Evolutionary conservation across 1,140 invertebrate species (phyloP).

Genomic region (Planococcus citri): DNA sequence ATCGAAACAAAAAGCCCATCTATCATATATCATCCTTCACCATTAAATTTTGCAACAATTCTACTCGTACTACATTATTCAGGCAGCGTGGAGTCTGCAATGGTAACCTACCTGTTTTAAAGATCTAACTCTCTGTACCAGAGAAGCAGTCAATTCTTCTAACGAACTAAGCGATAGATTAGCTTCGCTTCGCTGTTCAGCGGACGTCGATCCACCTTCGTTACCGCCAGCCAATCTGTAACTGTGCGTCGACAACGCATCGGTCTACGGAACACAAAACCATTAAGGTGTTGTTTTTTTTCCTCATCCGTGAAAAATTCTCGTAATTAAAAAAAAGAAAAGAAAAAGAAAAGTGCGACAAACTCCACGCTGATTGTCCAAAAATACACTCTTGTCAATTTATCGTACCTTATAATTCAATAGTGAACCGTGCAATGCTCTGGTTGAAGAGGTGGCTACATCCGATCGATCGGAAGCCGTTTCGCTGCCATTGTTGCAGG

Average conservation of each 20-base stretch:
- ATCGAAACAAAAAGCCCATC: no score
- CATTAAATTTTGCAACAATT: no score
- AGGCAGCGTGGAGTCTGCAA: not conserved
- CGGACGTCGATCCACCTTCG: slow-evolving; percentile 32
- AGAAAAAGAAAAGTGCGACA: no score
- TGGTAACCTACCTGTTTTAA: not conserved
- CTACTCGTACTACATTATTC: no score
- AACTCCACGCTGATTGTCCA: no score
- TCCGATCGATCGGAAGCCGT: slow-evolving; percentile 52
- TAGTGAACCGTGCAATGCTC: slow-evolving; percentile 63
- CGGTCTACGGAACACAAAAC: slow-evolving; percentile 30
- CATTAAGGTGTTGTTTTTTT: not conserved
- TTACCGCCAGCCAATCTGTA: slow-evolving; percentile 31
- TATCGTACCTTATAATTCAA: slow-evolving; percentile 48
- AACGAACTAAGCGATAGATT: slow-evolving; percentile 39
- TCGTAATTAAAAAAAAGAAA: no score
- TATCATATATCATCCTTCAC: no score
- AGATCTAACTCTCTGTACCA: slow-evolving; percentile 33
- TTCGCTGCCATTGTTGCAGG: slow-evolving; percentile 56
- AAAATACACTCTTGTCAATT: not conserved
- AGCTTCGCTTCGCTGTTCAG: slow-evolving; percentile 31
- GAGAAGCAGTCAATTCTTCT: slow-evolving; percentile 38
- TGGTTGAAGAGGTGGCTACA: slow-evolving; percentile 55
- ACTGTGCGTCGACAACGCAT: slow-evolving; percentile 31
- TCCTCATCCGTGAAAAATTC: no score